Percentiles rank a stretch among this genome's conserved stretches.
Evolutionary conservation across 2,113 vertebrate species (phyloP).

Genomic region (Pleuronectes platessa): DNA sequence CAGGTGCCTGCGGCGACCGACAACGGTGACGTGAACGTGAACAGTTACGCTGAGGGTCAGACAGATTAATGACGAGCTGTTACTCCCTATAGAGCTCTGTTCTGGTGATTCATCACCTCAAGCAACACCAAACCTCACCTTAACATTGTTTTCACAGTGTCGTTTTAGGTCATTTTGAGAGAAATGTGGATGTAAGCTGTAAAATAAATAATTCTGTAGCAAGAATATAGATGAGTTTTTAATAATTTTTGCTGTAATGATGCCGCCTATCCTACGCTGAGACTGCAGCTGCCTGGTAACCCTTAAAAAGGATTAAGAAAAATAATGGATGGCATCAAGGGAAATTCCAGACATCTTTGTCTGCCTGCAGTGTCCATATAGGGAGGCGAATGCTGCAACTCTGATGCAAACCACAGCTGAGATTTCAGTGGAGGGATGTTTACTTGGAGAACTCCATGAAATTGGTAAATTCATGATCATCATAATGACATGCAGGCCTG

Average conservation of each 20-base stretch:
- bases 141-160: neutral
- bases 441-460: conserved; percentile 12
- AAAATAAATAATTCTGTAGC: neutral
- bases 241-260: conserved; percentile 5
- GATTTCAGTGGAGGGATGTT: conserved; percentile 28
- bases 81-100: no score
- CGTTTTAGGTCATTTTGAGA: neutral
- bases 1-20: neutral
- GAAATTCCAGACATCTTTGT: neutral
- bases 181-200: neutral
- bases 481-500: neutral
- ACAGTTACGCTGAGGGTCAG: no score
- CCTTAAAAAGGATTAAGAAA: neutral
- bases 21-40: no score
- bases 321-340: neutral
- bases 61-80: no score
- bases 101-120: neutral
- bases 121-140: neutral
- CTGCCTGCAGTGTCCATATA: neutral
- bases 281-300: neutral
- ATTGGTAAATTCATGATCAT: neutral
- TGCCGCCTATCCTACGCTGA: neutral
- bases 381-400: conserved; percentile 19
- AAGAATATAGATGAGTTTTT: neutral
- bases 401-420: conserved; percentile 44